A percentile compares a stretch with the other conserved stretches of the same genome.
These are phyloP conservation scores for Hippocampus abdominalis DNA, from an alignment of 2,113 vertebrate species.

Conservation along the genomic window DNA sequence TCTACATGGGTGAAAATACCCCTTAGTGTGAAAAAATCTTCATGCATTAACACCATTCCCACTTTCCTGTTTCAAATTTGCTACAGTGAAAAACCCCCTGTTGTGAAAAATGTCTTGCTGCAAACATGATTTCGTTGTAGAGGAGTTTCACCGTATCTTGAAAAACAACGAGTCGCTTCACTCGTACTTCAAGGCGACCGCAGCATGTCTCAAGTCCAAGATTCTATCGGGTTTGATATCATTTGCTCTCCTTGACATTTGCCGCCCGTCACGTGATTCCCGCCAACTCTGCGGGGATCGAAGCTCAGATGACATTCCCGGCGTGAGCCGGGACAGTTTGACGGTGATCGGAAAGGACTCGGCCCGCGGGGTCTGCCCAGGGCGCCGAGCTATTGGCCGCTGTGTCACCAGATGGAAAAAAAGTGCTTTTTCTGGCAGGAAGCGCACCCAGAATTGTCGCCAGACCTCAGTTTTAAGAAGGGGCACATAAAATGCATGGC, in stretches of 20 bases:
- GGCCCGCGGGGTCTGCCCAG: constrained; percentile 23
- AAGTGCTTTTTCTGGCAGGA: constrained; percentile 50
- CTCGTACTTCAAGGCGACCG: neutral
- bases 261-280: neutral
- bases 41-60: too few species aligned
- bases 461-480: too few species aligned
- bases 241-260: neutral
- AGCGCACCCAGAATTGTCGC: neutral
- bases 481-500: too few species aligned
- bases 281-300: constrained; percentile 24
- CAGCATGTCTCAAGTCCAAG: neutral
- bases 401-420: constrained; percentile 51
- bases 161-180: neutral
- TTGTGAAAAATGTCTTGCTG: too few species aligned
- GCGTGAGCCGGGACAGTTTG: neutral
- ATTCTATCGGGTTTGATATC: neutral
- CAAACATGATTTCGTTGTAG: too few species aligned
- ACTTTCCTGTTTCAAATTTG: too few species aligned
- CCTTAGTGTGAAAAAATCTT: too few species aligned
- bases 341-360: constrained; percentile 15
- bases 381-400: constrained; percentile 32
- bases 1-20: too few species aligned
- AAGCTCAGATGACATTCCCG: constrained; percentile 28
- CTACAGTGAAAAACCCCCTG: too few species aligned
- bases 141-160: too few species aligned